A percentile compares a stretch with the other conserved stretches of the same genome.
These are phyloP conservation scores for Drymonia ruficornis DNA, from an alignment of 2,888 invertebrate species.

Conservation along the genomic window DNA sequence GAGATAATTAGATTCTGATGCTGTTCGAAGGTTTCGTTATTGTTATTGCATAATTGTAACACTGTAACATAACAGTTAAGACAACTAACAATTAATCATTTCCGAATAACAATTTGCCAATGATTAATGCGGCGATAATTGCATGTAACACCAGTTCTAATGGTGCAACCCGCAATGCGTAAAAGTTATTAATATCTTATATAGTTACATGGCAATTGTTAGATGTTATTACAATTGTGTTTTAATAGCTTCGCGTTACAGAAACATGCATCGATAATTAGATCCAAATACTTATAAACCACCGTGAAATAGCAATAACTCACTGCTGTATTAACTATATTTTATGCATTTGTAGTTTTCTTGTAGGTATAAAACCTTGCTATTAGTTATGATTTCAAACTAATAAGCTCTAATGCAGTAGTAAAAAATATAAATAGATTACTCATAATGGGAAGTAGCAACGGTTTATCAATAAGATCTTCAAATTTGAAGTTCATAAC, in stretches of 20 bases:
- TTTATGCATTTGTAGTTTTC: too few relatives aligned
- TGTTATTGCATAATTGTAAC: slow-evolving; percentile 44
- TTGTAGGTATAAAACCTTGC: too few relatives aligned
- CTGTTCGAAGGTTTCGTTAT: slow-evolving; percentile 40
- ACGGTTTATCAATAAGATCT: slow-evolving; percentile 1
- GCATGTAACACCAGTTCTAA: slow-evolving; percentile 51
- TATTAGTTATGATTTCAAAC: not conserved
- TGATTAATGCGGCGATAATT: slow-evolving; percentile 69
- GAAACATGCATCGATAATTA: slow-evolving; percentile 36
- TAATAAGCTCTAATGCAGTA: not conserved
- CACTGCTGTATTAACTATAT: slow-evolving; percentile 16
- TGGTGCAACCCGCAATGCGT: slow-evolving; percentile 49
- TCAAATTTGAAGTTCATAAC: slow-evolving; percentile 3
- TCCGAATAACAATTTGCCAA: slow-evolving; percentile 57
- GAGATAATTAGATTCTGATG: slow-evolving; percentile 8
- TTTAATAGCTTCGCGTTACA: slow-evolving; percentile 34
- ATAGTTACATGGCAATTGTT: slow-evolving; percentile 40
- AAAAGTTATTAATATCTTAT: slow-evolving; percentile 48
- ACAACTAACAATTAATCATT: slow-evolving; percentile 65
- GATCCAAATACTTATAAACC: slow-evolving; percentile 31
- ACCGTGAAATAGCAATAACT: slow-evolving; percentile 33
- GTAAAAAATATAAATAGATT: not conserved
- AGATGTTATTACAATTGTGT: slow-evolving; percentile 38
- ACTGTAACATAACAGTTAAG: slow-evolving; percentile 46
- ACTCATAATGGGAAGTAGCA: slow-evolving; percentile 5